Evolutionary conservation across 2,797 vertebrate genomes (phyloP).

Genomic region (Hephaestus fuliginosus): DNA sequence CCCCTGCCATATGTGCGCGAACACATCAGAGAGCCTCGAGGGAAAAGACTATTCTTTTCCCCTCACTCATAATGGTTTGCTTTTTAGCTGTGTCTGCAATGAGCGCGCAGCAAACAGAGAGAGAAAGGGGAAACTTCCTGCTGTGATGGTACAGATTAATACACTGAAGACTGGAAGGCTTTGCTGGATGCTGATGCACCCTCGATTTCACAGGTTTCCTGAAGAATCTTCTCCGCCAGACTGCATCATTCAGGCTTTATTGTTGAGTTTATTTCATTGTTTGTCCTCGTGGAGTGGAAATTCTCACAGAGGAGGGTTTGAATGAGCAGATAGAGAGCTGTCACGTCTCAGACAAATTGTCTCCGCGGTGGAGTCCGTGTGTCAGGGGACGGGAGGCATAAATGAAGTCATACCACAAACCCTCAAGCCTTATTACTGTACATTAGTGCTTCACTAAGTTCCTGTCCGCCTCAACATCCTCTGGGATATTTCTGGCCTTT

Average conservation of each 20-base stretch:
- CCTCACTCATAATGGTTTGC: constrained; percentile 52
- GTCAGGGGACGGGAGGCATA: constrained; percentile 47
- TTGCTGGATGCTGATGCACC: constrained; percentile 25
- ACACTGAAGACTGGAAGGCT: constrained; percentile 18
- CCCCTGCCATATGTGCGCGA: constrained; percentile 61
- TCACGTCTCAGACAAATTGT: constrained; percentile 42
- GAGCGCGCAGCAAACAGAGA: constrained; percentile 30
- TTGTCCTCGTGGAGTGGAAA: constrained; percentile 16
- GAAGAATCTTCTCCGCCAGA: constrained; percentile 21
- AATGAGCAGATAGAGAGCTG: constrained; percentile 52
- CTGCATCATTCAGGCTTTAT: constrained; percentile 7
- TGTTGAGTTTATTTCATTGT: constrained; percentile 14
- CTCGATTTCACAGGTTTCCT: constrained; percentile 25
- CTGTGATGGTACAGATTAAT: constrained; percentile 46
- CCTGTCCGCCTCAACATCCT: constrained; percentile 53
- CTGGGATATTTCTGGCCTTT: constrained; percentile 65
- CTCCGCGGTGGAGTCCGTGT: not conserved
- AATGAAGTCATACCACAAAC: constrained; percentile 63
- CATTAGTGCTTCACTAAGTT: constrained; percentile 60
- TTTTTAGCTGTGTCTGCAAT: constrained; percentile 47
- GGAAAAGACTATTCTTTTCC: constrained; percentile 29
- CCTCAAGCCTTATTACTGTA: constrained; percentile 66
- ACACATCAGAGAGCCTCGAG: constrained; percentile 63
- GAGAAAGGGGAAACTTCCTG: constrained; percentile 21
- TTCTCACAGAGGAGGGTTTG: constrained; percentile 27